Evolutionary conservation across 2,797 vertebrate genomes (phyloP).

Genomic region (Prionace glauca): DNA sequence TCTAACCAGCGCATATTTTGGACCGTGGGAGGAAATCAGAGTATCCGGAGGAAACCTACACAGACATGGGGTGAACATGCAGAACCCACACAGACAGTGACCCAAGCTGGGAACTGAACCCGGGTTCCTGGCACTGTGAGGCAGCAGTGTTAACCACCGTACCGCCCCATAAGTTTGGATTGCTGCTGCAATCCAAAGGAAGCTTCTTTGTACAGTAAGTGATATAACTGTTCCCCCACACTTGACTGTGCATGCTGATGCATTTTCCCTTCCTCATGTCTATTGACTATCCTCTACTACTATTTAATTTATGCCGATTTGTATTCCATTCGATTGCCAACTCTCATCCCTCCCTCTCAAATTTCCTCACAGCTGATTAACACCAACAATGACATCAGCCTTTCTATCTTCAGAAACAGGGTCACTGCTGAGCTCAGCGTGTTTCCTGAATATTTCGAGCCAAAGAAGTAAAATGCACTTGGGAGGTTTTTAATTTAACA

Average conservation of each 20-base stretch:
- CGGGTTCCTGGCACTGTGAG: too few relatives aligned
- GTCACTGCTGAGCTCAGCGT: conserved; percentile 14
- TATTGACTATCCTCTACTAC: not conserved
- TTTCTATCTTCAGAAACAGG: not conserved
- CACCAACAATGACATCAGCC: conserved; percentile 21
- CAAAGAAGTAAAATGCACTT: conserved; percentile 21
- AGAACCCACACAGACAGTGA: too few relatives aligned
- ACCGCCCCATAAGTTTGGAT: not conserved
- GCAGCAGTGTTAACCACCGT: too few relatives aligned
- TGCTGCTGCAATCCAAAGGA: not conserved
- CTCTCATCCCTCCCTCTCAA: not conserved
- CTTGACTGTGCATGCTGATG: too few relatives aligned
- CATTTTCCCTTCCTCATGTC: not conserved
- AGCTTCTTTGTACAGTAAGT: not conserved
- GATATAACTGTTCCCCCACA: not conserved
- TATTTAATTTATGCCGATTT: not conserved
- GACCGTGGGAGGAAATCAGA: too few relatives aligned
- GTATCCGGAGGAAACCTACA: too few relatives aligned
- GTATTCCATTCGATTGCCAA: not conserved
- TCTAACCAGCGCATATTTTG: too few relatives aligned
- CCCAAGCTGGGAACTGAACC: too few relatives aligned
- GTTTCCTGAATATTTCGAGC: not conserved
- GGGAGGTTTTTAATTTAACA: not conserved
- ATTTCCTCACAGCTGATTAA: not conserved
- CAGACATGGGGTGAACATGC: too few relatives aligned